Conservation (phyloP, 2,888 invertebrate genomes). For the Cetonia aurata region DNA sequence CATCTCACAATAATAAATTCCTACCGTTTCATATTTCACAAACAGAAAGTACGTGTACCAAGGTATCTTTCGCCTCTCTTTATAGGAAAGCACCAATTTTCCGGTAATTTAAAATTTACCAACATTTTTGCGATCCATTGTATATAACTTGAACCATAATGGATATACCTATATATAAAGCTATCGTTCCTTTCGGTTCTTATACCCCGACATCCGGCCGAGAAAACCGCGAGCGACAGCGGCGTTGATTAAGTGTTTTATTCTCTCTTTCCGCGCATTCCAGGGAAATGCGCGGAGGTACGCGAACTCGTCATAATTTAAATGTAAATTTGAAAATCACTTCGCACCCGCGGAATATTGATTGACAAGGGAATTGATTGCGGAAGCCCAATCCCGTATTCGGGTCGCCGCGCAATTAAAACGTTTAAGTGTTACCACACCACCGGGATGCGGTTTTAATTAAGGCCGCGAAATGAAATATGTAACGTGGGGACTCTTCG, state of each 20-base stretch:
- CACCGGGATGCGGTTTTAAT: conserved; percentile 32
- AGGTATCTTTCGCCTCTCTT: no score
- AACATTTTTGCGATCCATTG: conserved; percentile 2
- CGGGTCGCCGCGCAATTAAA: conserved; percentile 23
- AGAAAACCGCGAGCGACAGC: conserved; percentile 42
- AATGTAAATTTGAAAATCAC: conserved; percentile 59
- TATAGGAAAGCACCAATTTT: no score
- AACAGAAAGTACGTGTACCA: no score
- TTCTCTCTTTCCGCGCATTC: conserved; percentile 51
- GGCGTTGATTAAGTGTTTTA: conserved; percentile 57
- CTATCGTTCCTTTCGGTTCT: background rate
- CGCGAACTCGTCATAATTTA: conserved; percentile 56
- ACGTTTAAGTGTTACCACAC: conserved; percentile 34
- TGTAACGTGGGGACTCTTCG: conserved; percentile 13
- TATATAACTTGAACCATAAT: no score
- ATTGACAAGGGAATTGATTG: conserved; percentile 50
- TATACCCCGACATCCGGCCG: background rate
- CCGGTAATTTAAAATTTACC: no score
- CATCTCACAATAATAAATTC: no score
- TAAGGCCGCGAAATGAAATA: conserved; percentile 39
- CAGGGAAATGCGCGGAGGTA: conserved; percentile 40
- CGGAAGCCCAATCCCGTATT: conserved; percentile 20
- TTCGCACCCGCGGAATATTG: conserved; percentile 53
- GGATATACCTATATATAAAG: background rate
- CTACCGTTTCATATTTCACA: no score